These are phyloP conservation scores for Neosilurus hyrtlii DNA, from an alignment of 2,797 vertebrate genomes.

Conservation along the genomic window DNA sequence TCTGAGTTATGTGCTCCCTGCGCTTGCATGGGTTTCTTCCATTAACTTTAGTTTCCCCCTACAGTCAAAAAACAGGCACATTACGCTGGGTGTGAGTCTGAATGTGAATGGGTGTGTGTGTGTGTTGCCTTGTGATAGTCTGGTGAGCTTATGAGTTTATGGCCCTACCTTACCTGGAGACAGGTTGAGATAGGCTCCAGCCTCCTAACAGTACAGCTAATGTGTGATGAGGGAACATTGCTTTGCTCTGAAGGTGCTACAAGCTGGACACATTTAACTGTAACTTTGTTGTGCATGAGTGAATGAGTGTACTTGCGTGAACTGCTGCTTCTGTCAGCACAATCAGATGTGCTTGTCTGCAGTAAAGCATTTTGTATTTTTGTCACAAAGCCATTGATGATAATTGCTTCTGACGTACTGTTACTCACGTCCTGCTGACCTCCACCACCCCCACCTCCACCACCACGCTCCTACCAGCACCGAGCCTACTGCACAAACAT, in stretches of 20 bases:
- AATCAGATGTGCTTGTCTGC: slow-evolving; percentile 47
- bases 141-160: too few relatives aligned
- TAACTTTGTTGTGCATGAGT: slow-evolving; percentile 12
- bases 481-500: slow-evolving; percentile 32
- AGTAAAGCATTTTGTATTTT: slow-evolving; percentile 42
- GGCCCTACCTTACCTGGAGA: too few relatives aligned
- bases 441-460: slow-evolving; percentile 37
- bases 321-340: slow-evolving; percentile 40
- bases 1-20: too few relatives aligned
- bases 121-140: too few relatives aligned
- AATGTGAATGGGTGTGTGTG: too few relatives aligned
- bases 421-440: slow-evolving; percentile 48
- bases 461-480: slow-evolving; percentile 26
- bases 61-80: neutral
- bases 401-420: slow-evolving; percentile 52
- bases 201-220: too few relatives aligned
- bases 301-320: slow-evolving; percentile 26
- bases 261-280: slow-evolving; percentile 6
- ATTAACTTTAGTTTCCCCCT: neutral
- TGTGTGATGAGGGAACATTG: neutral
- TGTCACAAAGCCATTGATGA: slow-evolving; percentile 55
- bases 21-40: too few relatives aligned
- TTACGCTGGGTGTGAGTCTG: neutral
- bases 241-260: neutral
- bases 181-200: too few relatives aligned